phyloP scores from a whole-genome alignment of 2,888 invertebrate species.

The Oxyteleia sp. region DNA sequence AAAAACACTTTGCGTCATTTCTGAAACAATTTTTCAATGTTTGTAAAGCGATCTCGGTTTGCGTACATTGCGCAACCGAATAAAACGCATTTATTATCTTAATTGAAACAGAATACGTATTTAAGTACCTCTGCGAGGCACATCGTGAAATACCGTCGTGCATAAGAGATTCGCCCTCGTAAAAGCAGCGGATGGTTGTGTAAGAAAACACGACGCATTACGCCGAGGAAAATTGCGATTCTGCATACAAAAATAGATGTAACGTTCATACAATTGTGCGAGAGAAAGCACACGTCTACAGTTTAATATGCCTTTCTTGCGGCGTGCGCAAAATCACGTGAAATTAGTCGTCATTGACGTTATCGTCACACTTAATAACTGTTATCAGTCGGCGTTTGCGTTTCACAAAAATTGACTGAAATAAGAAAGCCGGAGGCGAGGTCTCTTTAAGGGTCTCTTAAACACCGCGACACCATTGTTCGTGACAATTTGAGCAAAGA shows the following conservation, averaged over 20 bases:
- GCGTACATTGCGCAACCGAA: constrained; percentile 1
- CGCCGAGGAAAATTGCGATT: constrained; percentile 10
- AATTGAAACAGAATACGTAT: constrained; percentile 36
- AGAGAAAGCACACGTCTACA: background rate
- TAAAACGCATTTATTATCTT: constrained; percentile 27
- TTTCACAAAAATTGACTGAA: constrained; percentile 17
- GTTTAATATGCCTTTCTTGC: background rate
- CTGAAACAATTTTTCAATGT: too few relatives aligned
- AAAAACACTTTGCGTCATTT: too few relatives aligned
- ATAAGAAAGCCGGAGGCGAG: constrained; percentile 1
- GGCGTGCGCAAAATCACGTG: background rate
- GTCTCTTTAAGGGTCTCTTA: too few relatives aligned
- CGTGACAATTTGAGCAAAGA: too few relatives aligned
- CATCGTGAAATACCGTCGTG: constrained; percentile 8
- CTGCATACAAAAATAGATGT: constrained; percentile 14
- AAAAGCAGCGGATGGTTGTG: constrained; percentile 8
- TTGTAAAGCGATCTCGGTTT: too few relatives aligned
- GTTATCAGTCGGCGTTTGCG: constrained; percentile 23
- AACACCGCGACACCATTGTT: too few relatives aligned
- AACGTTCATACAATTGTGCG: constrained; percentile 1
- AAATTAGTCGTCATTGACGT: constrained; percentile 15
- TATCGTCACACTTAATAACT: constrained; percentile 9
- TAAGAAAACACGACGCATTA: constrained; percentile 31
- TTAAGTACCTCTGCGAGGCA: constrained; percentile 20
- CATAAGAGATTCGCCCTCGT: constrained; percentile 19